Conservation (phyloP, 2,113 vertebrate genomes). For the Ellobius talpinus region DNA sequence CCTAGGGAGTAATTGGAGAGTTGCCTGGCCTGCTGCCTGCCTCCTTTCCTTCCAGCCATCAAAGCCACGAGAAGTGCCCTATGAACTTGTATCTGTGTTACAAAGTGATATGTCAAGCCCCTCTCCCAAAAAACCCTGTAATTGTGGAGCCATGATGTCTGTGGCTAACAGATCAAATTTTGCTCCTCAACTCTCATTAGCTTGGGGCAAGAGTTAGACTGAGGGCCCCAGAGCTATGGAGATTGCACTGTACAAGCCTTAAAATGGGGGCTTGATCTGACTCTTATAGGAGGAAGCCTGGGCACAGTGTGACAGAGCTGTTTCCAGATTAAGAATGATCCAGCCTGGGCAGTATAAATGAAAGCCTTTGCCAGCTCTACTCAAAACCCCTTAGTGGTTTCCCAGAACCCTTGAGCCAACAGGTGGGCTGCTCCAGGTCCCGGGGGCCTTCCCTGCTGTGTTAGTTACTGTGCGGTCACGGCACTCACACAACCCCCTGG, state of each 20-base stretch:
- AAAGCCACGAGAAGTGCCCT: background rate
- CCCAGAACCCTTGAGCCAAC: background rate
- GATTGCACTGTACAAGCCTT: background rate
- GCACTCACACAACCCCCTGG: too few species aligned
- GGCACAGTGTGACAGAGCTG: background rate
- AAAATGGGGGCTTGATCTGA: background rate
- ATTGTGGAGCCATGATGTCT: background rate
- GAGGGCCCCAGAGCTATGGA: background rate
- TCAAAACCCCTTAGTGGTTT: slow-evolving; percentile 1
- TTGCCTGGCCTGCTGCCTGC: background rate
- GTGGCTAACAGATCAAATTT: background rate
- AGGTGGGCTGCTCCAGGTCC: background rate
- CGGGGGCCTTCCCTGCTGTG: background rate
- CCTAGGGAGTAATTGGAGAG: background rate
- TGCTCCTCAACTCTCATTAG: background rate
- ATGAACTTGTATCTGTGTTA: background rate
- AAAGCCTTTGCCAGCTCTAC: background rate
- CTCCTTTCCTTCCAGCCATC: slow-evolving; percentile 28
- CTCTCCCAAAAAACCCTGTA: background rate
- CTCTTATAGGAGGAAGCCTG: fast-evolving
- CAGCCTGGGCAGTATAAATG: background rate
- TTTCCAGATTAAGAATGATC: background rate
- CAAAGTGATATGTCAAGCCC: background rate
- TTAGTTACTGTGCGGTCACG: background rate
- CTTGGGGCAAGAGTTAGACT: background rate